These are phyloP conservation scores for Stictocephala bisonia DNA, from an alignment of 2,888 invertebrate genomes.

Conservation along the genomic window DNA sequence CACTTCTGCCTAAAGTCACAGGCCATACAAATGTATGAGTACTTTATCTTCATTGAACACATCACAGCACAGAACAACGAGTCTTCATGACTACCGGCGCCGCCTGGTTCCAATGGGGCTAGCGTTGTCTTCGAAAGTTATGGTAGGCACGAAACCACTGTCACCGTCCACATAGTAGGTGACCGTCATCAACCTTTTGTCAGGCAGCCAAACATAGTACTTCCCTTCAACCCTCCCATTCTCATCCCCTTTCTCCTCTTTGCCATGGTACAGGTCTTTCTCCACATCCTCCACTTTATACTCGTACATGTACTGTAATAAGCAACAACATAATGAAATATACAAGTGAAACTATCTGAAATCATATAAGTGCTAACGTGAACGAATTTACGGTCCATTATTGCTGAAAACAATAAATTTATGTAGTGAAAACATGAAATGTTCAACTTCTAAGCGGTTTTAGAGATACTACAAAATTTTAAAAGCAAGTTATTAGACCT, in stretches of 20 bases:
- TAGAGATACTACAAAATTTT: too few species aligned
- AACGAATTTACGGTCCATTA: too few species aligned
- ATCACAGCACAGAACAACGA: too few species aligned
- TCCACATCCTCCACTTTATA: slow-evolving; percentile 80
- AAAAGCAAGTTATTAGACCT: too few species aligned
- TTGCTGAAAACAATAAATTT: too few species aligned
- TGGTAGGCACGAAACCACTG: slow-evolving; percentile 78
- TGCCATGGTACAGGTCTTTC: slow-evolving; percentile 75
- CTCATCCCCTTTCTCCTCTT: slow-evolving; percentile 74
- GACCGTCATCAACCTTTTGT: slow-evolving; percentile 79
- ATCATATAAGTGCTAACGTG: too few species aligned
- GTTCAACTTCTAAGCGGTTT: too few species aligned
- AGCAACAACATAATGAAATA: background rate
- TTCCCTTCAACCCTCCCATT: slow-evolving; percentile 74
- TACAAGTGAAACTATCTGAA: background rate
- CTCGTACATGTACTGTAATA: slow-evolving; percentile 76
- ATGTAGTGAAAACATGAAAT: too few species aligned
- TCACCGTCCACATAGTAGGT: slow-evolving; percentile 78
- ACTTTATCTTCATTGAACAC: too few species aligned
- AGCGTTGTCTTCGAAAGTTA: slow-evolving; percentile 73
- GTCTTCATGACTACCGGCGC: too few species aligned
- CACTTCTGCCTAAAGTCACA: too few species aligned
- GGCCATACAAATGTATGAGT: too few species aligned
- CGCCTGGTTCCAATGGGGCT: slow-evolving; percentile 65
- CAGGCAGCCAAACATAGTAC: slow-evolving; percentile 76